phyloP scores from a whole-genome alignment of 2,113 vertebrate genomes.

The Theropithecus gelada region DNA sequence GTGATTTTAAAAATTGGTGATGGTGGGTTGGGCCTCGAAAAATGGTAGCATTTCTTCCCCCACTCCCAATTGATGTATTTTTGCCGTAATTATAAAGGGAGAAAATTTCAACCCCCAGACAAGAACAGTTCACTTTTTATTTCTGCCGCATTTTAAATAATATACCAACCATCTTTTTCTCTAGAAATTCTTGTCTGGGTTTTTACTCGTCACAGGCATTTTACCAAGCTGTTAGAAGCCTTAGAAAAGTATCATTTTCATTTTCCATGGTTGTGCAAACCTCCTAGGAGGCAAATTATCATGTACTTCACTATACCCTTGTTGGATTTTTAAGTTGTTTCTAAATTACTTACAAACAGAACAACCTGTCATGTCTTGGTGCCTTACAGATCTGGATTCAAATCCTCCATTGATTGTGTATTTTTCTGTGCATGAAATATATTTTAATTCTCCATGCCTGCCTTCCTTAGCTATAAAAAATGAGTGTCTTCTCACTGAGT shows the following conservation, averaged over 20 bases:
- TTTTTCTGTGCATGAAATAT: background rate
- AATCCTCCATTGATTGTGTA: background rate
- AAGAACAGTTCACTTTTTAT: background rate
- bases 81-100: background rate
- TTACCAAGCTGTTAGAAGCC: background rate
- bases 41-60: background rate
- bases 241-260: background rate
- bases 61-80: background rate
- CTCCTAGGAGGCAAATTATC: background rate
- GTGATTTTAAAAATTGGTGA: too few species aligned
- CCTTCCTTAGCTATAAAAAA: background rate
- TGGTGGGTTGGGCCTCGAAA: background rate
- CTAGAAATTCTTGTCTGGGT: background rate
- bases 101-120: background rate
- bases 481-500: background rate
- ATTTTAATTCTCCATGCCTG: background rate
- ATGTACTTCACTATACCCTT: background rate
- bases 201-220: background rate
- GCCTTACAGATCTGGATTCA: background rate
- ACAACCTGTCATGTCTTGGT: background rate
- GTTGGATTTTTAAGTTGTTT: background rate
- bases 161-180: background rate
- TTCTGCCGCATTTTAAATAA: background rate
- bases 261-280: background rate
- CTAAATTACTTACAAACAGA: background rate